A percentile compares a stretch with the other conserved stretches of the same genome.
Conservation (phyloP, 2,113 vertebrate genomes). For the Leptobrachium ailaonicum region DNA sequence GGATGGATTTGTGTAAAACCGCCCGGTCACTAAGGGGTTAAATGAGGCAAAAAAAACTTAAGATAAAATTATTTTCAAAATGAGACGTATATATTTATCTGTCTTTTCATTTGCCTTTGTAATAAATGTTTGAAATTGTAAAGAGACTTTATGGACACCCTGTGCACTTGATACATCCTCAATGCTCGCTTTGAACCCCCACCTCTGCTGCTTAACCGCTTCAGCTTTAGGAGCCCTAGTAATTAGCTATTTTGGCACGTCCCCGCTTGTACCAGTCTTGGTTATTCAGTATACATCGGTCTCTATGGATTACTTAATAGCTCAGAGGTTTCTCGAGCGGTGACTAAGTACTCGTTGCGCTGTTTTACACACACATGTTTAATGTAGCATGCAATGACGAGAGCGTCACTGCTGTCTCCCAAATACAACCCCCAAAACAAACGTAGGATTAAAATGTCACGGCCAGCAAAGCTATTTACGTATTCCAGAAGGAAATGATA, state of each 20-base stretch:
- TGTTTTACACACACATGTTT: conserved; percentile 3
- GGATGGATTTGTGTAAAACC: too few relatives aligned
- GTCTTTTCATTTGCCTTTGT: too few relatives aligned
- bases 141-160: too few relatives aligned
- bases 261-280: not conserved
- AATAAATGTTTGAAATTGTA: too few relatives aligned
- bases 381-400: conserved; percentile 18
- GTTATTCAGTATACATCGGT: not conserved
- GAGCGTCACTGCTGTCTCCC: not conserved
- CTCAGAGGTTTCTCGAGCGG: not conserved
- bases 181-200: too few relatives aligned
- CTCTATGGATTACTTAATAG: not conserved
- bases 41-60: too few relatives aligned
- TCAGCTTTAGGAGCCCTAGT: not conserved
- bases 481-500: conserved; percentile 37
- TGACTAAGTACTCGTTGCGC: not conserved
- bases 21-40: too few relatives aligned
- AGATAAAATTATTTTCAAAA: too few relatives aligned
- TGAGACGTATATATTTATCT: too few relatives aligned
- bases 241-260: not conserved
- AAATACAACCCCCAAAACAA: conserved; percentile 20
- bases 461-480: conserved; percentile 33
- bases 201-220: too few relatives aligned
- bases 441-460: conserved; percentile 22
- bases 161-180: too few relatives aligned